Evolutionary conservation across 1,140 invertebrate species (phyloP).

Genomic region (Mycetomoellerius zeteki): DNA sequence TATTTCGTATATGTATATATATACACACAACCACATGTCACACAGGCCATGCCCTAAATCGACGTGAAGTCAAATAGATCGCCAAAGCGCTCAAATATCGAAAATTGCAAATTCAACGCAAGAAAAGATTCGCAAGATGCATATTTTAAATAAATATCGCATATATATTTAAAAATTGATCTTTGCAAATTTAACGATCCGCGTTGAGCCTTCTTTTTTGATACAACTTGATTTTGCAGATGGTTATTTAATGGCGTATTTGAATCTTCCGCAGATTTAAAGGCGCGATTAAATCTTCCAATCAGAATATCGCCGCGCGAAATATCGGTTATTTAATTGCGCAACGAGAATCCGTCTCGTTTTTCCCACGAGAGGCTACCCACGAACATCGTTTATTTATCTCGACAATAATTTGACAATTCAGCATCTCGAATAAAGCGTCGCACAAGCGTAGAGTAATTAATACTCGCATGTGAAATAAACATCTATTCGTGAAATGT

Average conservation of each 20-base stretch:
- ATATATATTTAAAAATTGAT: no score
- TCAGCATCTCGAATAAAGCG: slow-evolving; percentile 12
- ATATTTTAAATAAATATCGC: background rate
- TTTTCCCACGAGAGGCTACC: background rate
- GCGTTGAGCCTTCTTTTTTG: background rate
- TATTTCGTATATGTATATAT: slow-evolving; percentile 66
- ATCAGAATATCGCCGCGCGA: background rate
- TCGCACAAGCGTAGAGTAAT: slow-evolving; percentile 34
- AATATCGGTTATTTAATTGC: slow-evolving; percentile 26
- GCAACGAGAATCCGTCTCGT: slow-evolving; percentile 6
- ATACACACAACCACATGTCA: slow-evolving; percentile 71
- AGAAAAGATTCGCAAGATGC: background rate
- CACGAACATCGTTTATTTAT: background rate
- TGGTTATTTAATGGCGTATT: slow-evolving; percentile 4
- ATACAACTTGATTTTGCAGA: background rate
- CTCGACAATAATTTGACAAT: slow-evolving; percentile 44
- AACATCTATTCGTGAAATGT: slow-evolving; percentile 50
- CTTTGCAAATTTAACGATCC: background rate
- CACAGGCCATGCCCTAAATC: slow-evolving; percentile 58
- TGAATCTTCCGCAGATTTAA: slow-evolving; percentile 20
- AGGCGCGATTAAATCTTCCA: slow-evolving; percentile 12
- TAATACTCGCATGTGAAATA: slow-evolving; percentile 25
- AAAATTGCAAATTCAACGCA: background rate
- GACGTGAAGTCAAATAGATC: slow-evolving; percentile 35
- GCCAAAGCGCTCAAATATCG: slow-evolving; percentile 2